Evolutionary conservation across 2,113 vertebrate genomes (phyloP).

Genomic region (Thomomys bottae): DNA sequence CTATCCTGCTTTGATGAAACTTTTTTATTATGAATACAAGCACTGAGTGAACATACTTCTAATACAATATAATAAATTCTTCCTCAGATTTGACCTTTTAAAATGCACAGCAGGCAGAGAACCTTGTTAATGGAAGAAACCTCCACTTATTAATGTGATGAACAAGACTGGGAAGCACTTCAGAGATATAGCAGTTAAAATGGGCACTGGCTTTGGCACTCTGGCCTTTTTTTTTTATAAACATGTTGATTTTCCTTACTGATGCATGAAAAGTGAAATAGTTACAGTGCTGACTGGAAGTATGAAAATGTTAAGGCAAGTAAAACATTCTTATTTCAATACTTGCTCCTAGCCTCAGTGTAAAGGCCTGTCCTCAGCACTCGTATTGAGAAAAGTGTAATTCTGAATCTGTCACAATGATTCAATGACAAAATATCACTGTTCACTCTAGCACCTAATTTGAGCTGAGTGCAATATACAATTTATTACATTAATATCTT

Average conservation of each 20-base stretch:
- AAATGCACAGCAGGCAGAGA: conserved; percentile 18
- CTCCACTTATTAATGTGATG: conserved; percentile 42
- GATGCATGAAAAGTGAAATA: background rate
- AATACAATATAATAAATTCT: conserved; percentile 52
- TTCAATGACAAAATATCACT: conserved; percentile 8
- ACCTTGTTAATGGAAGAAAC: conserved; percentile 33
- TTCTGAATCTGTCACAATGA: background rate
- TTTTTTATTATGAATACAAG: background rate
- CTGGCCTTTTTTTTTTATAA: conserved; percentile 9
- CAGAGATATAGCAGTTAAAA: conserved; percentile 10
- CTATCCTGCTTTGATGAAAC: background rate
- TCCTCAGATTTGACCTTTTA: conserved; percentile 59
- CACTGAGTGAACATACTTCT: conserved; percentile 13
- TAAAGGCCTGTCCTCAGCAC: no score
- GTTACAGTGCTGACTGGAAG: background rate
- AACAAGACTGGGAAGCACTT: conserved; percentile 26
- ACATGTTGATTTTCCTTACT: background rate
- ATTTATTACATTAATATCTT: background rate
- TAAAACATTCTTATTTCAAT: background rate
- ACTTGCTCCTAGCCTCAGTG: background rate
- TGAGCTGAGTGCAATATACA: conserved; percentile 6
- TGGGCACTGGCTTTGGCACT: background rate
- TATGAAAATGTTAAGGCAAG: background rate
- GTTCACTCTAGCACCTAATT: background rate
- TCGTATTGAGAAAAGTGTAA: background rate